These are phyloP conservation scores for Mus spicilegus DNA, from an alignment of 2,113 vertebrate species.

Conservation along the genomic window DNA sequence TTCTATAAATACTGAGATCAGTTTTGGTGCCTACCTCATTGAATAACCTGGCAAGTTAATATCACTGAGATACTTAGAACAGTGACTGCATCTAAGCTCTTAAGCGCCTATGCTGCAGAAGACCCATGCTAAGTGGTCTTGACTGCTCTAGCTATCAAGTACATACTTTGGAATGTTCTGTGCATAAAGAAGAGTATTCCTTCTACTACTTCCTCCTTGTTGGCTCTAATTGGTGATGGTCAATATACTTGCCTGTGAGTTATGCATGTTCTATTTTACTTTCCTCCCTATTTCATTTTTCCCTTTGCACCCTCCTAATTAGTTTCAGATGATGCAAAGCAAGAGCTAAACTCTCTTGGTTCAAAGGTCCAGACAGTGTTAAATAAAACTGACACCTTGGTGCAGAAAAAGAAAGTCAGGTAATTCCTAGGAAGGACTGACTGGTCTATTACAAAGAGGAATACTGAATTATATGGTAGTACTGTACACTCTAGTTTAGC, in stretches of 20 bases:
- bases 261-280: accelerated
- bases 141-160: neutral
- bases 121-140: neutral
- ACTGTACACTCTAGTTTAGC: neutral
- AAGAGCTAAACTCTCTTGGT: neutral
- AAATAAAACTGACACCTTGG: neutral
- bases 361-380: too few relatives aligned
- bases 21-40: neutral
- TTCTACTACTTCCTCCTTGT: neutral
- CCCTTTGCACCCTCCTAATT: neutral
- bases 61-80: neutral
- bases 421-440: neutral
- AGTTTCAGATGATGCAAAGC: neutral
- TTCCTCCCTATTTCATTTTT: neutral
- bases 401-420: neutral
- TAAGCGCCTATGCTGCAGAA: neutral
- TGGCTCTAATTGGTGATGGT: neutral
- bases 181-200: neutral
- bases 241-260: neutral
- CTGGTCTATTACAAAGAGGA: neutral
- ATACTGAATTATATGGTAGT: neutral
- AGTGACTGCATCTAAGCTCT: neutral
- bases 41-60: neutral
- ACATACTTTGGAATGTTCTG: neutral
- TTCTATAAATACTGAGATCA: neutral